A percentile compares a stretch with the other conserved stretches of the same genome.
Conservation (phyloP, 2,888 invertebrate genomes). For the Chloromyia formosa region DNA sequence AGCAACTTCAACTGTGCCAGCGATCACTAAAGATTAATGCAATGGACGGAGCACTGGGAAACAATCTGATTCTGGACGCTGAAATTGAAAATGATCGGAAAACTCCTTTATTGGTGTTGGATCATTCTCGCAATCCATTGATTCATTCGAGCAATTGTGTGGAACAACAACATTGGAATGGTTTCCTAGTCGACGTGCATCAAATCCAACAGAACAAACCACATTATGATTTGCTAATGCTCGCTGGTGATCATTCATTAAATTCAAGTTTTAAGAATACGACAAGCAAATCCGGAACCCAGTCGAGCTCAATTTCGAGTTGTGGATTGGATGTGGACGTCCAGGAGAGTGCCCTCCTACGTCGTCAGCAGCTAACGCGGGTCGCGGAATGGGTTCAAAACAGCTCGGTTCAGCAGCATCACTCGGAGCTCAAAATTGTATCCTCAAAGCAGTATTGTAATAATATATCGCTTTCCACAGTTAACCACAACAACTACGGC, state of each 20-base stretch:
- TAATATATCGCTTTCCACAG: not conserved
- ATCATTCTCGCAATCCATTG: not conserved
- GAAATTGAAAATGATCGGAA: conserved; percentile 8
- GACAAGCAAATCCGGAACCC: conserved; percentile 52
- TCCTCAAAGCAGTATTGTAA: not conserved
- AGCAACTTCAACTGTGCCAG: conserved; percentile 3
- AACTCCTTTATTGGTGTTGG: not conserved
- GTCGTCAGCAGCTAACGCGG: conserved; percentile 72
- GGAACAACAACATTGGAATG: conserved; percentile 19
- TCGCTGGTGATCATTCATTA: conserved; percentile 27
- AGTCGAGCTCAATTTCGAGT: conserved; percentile 58
- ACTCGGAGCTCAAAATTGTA: conserved; percentile 41
- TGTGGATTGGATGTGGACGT: conserved; percentile 59
- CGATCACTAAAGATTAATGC: not conserved
- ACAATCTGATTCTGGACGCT: not conserved
- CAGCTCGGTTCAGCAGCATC: conserved; percentile 66
- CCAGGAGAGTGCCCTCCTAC: conserved; percentile 66
- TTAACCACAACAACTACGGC: conserved; percentile 17
- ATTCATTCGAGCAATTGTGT: conserved; percentile 4
- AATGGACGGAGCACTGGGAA: not conserved
- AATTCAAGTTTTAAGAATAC: conserved; percentile 41
- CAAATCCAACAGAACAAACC: not conserved
- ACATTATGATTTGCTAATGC: conserved; percentile 25
- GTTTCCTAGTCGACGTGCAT: not conserved
- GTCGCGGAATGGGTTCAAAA: conserved; percentile 83